A percentile compares a stretch with the other conserved stretches of the same genome.
These are phyloP conservation scores for Papilio glaucus DNA, from an alignment of 1,140 invertebrate species.

Conservation along the genomic window DNA sequence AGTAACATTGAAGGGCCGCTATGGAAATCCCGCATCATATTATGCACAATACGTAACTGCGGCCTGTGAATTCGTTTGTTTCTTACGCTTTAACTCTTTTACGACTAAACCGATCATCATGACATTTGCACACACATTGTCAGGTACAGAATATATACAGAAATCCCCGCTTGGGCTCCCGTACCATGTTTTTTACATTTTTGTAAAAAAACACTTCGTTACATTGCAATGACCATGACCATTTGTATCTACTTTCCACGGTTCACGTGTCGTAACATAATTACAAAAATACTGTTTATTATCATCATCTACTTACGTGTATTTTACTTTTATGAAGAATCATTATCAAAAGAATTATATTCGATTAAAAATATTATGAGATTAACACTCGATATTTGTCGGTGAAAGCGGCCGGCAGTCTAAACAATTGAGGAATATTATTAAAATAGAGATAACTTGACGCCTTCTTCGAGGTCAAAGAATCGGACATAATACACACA, in stretches of 20 bases:
- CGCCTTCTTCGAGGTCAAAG: not conserved
- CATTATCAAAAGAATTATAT: not conserved
- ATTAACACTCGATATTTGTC: not conserved
- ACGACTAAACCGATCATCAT: too few relatives aligned
- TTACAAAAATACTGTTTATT: not conserved
- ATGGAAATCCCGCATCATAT: not conserved
- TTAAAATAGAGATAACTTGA: constrained; percentile 17
- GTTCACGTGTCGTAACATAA: not conserved
- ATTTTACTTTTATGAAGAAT: not conserved
- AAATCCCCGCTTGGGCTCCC: too few relatives aligned
- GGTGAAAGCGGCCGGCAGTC: not conserved
- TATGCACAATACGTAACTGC: not conserved
- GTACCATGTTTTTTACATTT: too few relatives aligned
- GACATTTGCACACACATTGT: too few relatives aligned
- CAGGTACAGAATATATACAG: too few relatives aligned
- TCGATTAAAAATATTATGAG: constrained; percentile 17
- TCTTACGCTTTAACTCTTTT: too few relatives aligned
- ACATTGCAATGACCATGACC: too few relatives aligned
- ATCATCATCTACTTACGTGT: not conserved
- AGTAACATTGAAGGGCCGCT: constrained; percentile 11
- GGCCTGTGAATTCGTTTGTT: too few relatives aligned
- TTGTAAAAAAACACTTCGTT: too few relatives aligned
- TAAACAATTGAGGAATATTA: constrained; percentile 12
- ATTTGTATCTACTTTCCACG: too few relatives aligned
- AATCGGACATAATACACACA: not conserved